A percentile compares a stretch with the other conserved stretches of the same genome.
phyloP scores from a whole-genome alignment of 2,888 invertebrate species.

The Chloroclysta siterata region DNA sequence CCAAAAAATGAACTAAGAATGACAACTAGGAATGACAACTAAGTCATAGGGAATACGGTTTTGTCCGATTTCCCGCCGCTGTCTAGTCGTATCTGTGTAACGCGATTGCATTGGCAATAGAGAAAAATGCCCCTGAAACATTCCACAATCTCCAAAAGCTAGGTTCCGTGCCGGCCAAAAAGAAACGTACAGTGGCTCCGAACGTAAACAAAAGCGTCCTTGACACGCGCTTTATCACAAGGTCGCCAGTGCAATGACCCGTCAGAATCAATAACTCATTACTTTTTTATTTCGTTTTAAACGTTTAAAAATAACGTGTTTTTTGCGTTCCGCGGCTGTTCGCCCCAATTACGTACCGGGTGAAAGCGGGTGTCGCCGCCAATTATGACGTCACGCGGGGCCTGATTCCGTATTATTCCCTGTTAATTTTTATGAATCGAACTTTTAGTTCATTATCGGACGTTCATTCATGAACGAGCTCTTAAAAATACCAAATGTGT shows the following conservation, averaged over 20 bases:
- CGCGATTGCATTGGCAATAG: too few species aligned
- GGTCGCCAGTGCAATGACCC: conserved; percentile 57
- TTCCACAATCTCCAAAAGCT: too few species aligned
- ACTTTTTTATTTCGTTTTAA: conserved; percentile 71
- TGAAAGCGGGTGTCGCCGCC: conserved; percentile 50
- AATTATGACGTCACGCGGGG: conserved; percentile 58
- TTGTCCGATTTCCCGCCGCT: too few species aligned
- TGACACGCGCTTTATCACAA: conserved; percentile 58
- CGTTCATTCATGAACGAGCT: conserved; percentile 23
- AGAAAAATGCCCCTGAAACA: too few species aligned
- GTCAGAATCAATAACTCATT: conserved; percentile 70
- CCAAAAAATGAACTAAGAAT: too few species aligned
- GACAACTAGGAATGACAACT: too few species aligned
- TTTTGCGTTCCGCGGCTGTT: conserved; percentile 53
- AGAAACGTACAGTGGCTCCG: conserved; percentile 33
- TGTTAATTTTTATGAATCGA: conserved; percentile 44
- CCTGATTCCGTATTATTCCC: conserved; percentile 42
- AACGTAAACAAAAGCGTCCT: conserved; percentile 63
- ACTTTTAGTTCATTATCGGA: conserved; percentile 38
- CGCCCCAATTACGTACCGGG: conserved; percentile 59
- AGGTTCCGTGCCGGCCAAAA: conserved; percentile 1
- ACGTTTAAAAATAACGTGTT: conserved; percentile 69
- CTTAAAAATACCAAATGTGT: conserved; percentile 21
- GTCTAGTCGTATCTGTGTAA: too few species aligned
- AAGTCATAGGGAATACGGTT: too few species aligned